Base-by-base conservation (phyloP, 2,888 invertebrate genomes). In the Troides oblongomaculatus region DNA sequence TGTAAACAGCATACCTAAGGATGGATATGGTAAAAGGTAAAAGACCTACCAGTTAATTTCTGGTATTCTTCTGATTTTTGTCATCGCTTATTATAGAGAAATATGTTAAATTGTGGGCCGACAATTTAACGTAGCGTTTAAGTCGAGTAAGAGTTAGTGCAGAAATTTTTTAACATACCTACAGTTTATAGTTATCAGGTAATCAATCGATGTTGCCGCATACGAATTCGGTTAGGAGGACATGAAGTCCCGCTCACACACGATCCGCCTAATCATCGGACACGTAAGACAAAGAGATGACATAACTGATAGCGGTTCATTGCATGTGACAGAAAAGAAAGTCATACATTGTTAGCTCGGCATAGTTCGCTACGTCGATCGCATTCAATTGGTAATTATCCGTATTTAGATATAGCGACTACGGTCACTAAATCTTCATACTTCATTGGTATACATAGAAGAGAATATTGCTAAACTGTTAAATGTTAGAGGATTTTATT, bases 231-330 rank as follows among this genome's bases (percentile, higher is more conserved):
- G 36, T 62, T 58, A 69, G 43, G 43, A 46, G 62, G 50, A 66
- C 62, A 21, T 57, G 36, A 62, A 18, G 6, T 30, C 3, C 1
- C 43, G 36, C 53, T 17, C 30, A 62, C 30, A 62, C 30, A n/a
- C 56, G 57, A 25, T 57, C 23, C 46, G 12, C 62, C 30, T 59
- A 66, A 50, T 6, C 30, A 59, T 23, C 30, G 63, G 63, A 61
- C 56, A 69, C 64, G 62, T 59, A 70, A 70, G 56, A 59, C 23
- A n/a, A 25, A 30, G 6, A 66, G 70, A 64, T 66, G 66, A 64
- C 63, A 64, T 64, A 70, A 70, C 43, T 14, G 63, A 70, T 66
- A 64, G 64, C 62, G 62, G 46, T 66, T 62, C 65, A 60, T 56
- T 53, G 25, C 39, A n/a, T 61, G 56, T 53, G 61, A 39, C 43